Evolutionary conservation across 1,140 invertebrate species (phyloP).

Genomic region (Pseudomyrmex concolor): DNA sequence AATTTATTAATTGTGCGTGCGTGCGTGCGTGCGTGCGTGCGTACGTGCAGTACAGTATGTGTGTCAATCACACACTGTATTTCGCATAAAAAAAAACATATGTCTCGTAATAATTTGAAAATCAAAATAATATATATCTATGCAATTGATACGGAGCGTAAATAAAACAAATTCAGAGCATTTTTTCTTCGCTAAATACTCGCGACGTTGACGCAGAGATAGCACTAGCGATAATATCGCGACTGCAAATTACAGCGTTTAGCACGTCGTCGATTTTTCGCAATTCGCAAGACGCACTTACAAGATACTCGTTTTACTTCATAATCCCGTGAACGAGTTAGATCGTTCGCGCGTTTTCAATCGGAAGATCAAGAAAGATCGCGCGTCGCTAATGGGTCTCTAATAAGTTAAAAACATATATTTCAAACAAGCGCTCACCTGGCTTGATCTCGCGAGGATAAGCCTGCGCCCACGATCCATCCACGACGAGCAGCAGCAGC

Average conservation of each 20-base stretch:
- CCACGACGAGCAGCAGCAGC: conserved; percentile 67
- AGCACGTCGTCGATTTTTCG: neutral
- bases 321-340: neutral
- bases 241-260: neutral
- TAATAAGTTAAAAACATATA: conserved; percentile 38
- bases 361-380: neutral
- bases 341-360: neutral
- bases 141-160: too few relatives aligned
- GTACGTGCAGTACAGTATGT: too few relatives aligned
- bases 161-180: too few relatives aligned
- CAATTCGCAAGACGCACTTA: neutral
- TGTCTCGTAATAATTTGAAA: too few relatives aligned
- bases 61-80: too few relatives aligned
- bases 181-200: too few relatives aligned
- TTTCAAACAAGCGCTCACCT: conserved; percentile 72
- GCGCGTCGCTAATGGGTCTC: conserved; percentile 4
- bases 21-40: too few relatives aligned
- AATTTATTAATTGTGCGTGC: too few relatives aligned
- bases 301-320: neutral
- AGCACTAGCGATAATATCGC: too few relatives aligned
- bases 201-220: too few relatives aligned
- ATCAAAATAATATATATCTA: too few relatives aligned
- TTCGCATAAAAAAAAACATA: too few relatives aligned
- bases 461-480: conserved; percentile 66
- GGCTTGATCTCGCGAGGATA: conserved; percentile 78